Base-by-base conservation (phyloP, 30 jellyfish, hydroid and myxozoan genomes). In the Turritopsis rubra region DNA sequence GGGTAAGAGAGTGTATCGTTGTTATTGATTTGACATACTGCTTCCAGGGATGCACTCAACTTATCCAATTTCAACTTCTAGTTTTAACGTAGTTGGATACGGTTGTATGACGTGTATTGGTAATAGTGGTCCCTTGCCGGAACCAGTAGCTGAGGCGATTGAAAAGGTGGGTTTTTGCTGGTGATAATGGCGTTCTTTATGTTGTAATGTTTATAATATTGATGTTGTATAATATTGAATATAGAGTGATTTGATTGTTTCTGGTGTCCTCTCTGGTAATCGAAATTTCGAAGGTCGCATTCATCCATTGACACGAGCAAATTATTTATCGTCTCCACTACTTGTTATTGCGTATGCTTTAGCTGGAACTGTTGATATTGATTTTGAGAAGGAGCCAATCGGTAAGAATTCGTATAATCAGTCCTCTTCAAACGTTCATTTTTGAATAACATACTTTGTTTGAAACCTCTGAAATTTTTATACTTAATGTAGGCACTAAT, bases 61-160 rank as follows among this genome's bases (percentile, higher is more conserved):
- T n/a, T n/a, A n/a, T n/a, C n/a, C n/a, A n/a, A n/a, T n/a, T n/a
- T 74, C 53, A 28, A 27, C 52, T 52, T 75, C 16, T 54, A 93
- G 99, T 5, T 93, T 93, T 75, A 95, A 87, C 70, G 81, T 89
- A 4, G 96, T 89, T 60, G 99, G 97, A 1, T 94, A 89, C 80
- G 99, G 99, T 7, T 89, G 96, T 29, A 92, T 88, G 96, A 92
- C 98, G 1, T 92, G 98, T 52, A 94, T 89, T 71, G 99, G 97
- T 28, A 94, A 94, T 84, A 85, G 96, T 81, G 99, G 97, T 16
- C 99, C 99, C 27, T 78, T 94, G 31, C 95, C 99, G 1, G 96
- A 88, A 24, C 86, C 87, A 0, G 97, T 94, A 29, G 85, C 92
- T 20, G 91, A 89, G 29, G 99, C 97, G 1, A 94, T 94, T n/a